Conservation (phyloP, 2,113 vertebrate species). For the Nyctereutes procyonoides region DNA sequence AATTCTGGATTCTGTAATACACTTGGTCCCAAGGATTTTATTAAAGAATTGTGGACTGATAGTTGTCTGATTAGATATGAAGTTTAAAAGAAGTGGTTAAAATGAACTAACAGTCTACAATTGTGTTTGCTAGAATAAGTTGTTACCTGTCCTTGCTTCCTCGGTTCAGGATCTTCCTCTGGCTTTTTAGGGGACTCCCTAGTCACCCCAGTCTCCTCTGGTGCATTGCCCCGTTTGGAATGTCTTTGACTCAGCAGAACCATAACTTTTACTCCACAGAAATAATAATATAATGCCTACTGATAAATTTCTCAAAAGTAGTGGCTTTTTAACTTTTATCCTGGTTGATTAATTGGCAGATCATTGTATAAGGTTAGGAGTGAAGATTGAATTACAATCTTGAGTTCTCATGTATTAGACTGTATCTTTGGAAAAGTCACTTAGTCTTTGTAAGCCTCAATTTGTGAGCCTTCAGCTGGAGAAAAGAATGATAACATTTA, state of each 20-base stretch:
- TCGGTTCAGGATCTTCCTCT: not conserved
- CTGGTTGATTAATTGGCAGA: not conserved
- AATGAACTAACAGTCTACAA: not conserved
- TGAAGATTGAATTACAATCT: slow-evolving; percentile 15
- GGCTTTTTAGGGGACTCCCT: not conserved
- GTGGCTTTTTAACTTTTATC: not conserved
- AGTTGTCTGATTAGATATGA: not conserved
- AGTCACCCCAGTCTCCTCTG: not conserved
- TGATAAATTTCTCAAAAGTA: not conserved
- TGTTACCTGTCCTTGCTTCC: not conserved
- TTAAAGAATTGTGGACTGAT: not conserved
- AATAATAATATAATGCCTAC: not conserved
- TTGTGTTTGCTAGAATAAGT: not conserved
- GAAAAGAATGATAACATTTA: not conserved
- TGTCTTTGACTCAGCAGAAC: not conserved
- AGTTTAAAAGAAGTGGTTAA: not conserved
- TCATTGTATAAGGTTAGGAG: not conserved
- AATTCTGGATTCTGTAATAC: not conserved
- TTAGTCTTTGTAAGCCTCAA: not conserved
- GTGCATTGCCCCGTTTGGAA: not conserved
- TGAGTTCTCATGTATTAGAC: not conserved
- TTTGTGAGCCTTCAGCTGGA: not conserved
- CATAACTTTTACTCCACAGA: not conserved
- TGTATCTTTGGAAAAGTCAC: not conserved
- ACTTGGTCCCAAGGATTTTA: not conserved